Conservation (phyloP, 1,140 invertebrate genomes). For the Caenorhabditis latens region DNA sequence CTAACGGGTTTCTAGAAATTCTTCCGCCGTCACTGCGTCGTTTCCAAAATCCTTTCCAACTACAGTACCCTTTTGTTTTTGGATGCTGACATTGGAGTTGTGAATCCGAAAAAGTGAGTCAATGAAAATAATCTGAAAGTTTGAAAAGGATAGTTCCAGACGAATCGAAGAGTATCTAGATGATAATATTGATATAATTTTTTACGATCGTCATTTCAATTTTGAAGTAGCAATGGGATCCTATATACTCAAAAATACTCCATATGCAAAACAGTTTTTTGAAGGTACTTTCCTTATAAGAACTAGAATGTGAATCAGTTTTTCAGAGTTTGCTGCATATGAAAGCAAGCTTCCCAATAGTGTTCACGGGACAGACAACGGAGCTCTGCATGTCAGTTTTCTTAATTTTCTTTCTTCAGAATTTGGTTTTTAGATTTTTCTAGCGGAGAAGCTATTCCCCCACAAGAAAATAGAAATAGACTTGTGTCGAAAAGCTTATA, state of each 20-base stretch:
- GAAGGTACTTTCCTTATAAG: constrained; percentile 1
- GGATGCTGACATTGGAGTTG: constrained; percentile 64
- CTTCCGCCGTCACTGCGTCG: constrained; percentile 65
- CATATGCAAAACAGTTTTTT: constrained; percentile 51
- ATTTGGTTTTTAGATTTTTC: neutral
- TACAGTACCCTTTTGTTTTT: constrained; percentile 57
- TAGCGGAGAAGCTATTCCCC: neutral
- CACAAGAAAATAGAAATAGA: neutral
- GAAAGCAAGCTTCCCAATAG: constrained; percentile 66
- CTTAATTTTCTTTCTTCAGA: neutral
- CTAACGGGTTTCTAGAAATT: constrained; percentile 30
- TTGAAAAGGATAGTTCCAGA: neutral
- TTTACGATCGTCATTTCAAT: constrained; percentile 66
- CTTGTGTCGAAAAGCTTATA: neutral
- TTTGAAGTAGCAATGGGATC: constrained; percentile 55
- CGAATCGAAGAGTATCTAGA: constrained; percentile 63
- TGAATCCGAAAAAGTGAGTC: constrained; percentile 59
- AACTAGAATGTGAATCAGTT: neutral
- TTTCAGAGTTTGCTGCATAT: constrained; percentile 71
- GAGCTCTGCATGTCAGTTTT: constrained; percentile 48
- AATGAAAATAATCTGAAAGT: neutral
- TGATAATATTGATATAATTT: constrained; percentile 53
- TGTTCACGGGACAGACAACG: constrained; percentile 68
- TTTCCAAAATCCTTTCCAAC: constrained; percentile 52
- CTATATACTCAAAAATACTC: constrained; percentile 62